These are phyloP conservation scores for Varecia variegata DNA, from an alignment of 2,797 vertebrate genomes.

Conservation along the genomic window DNA sequence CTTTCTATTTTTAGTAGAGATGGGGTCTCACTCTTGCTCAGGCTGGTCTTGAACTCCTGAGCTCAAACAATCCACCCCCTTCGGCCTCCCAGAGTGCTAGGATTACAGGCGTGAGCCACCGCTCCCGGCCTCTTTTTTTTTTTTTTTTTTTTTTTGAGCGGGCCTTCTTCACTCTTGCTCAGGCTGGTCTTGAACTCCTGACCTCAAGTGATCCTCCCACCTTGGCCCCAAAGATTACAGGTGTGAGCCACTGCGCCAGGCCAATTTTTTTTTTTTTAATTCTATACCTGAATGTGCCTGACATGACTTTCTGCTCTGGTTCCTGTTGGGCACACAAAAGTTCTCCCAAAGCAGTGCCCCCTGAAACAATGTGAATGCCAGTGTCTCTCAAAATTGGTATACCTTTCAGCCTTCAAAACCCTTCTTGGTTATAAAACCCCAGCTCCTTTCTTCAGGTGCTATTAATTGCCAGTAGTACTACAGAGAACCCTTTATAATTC, in stretches of 20 bases:
- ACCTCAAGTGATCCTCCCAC: neutral
- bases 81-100: no score
- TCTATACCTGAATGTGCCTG: neutral
- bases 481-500: neutral
- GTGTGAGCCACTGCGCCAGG: neutral
- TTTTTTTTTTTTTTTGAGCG: neutral
- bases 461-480: neutral
- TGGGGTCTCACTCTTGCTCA: no score
- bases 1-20: no score
- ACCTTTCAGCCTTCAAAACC: neutral
- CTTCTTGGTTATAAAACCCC: neutral
- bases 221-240: neutral
- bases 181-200: neutral
- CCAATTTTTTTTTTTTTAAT: neutral
- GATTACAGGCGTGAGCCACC: no score
- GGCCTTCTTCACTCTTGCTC: neutral
- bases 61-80: no score
- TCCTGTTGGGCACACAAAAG: neutral
- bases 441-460: neutral
- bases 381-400: neutral
- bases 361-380: neutral
- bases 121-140: no score
- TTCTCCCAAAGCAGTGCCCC: neutral
- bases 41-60: no score
- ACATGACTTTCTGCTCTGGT: neutral